phyloP scores from a whole-genome alignment of 2,888 invertebrate genomes.

The Plebejus argus region DNA sequence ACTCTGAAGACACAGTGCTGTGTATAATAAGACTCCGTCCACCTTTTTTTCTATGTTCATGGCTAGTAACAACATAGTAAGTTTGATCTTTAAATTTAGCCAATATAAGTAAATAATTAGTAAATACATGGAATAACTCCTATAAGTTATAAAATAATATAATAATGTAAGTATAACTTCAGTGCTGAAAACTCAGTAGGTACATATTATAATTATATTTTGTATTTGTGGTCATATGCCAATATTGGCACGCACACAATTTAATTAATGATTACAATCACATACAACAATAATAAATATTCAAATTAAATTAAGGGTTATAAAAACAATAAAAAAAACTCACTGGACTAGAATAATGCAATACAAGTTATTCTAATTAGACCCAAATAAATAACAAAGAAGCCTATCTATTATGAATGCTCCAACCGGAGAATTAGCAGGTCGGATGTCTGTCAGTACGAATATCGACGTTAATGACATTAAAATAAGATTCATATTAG shows the following conservation, averaged over 20 bases:
- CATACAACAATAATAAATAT: conserved; percentile 20
- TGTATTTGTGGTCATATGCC: background rate
- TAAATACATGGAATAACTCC: too few relatives aligned
- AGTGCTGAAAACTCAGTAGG: background rate
- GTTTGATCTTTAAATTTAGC: background rate
- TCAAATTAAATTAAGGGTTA: background rate
- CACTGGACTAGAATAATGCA: conserved; percentile 21
- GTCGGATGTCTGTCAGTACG: too few relatives aligned
- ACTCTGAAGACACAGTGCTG: too few relatives aligned
- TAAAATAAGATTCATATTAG: too few relatives aligned
- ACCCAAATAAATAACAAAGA: background rate
- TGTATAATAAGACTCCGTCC: too few relatives aligned
- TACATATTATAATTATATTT: background rate
- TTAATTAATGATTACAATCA: background rate
- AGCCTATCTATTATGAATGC: too few relatives aligned
- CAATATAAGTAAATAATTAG: background rate
- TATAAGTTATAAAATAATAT: background rate
- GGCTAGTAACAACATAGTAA: background rate
- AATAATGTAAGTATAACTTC: background rate
- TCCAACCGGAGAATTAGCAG: too few relatives aligned
- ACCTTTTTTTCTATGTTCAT: too few relatives aligned
- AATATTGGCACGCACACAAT: conserved; percentile 26
- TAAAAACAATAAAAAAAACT: background rate
- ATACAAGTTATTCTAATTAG: background rate
- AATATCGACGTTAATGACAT: too few relatives aligned